Evolutionary conservation across 2,797 vertebrate species (phyloP).

Genomic region (Triplophysa bombifrons): DNA sequence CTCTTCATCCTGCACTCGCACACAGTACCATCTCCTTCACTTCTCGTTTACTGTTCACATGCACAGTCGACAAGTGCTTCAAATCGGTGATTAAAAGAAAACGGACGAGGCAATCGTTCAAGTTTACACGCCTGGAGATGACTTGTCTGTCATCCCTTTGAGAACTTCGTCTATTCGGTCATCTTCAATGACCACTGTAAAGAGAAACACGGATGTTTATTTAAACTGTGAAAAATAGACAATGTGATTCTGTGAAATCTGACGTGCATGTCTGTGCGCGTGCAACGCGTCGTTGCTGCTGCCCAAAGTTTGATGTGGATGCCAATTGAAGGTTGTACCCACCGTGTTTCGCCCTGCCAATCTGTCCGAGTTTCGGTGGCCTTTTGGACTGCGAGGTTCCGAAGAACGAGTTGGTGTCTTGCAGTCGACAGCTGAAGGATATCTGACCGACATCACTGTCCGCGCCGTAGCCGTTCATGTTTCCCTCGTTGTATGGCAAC

Average conservation of each 20-base stretch:
- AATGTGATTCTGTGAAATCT: background rate
- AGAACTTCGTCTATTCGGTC: slow-evolving; percentile 99
- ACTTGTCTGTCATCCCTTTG: slow-evolving; percentile 98
- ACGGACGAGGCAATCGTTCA: slow-evolving; percentile 72
- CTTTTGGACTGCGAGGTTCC: slow-evolving; percentile 92
- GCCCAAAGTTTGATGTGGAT: background rate
- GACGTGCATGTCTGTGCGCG: background rate
- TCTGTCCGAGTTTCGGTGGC: slow-evolving; percentile 97
- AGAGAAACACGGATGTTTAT: slow-evolving; percentile 45
- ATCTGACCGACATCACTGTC: slow-evolving; percentile 93
- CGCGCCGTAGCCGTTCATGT: slow-evolving; percentile 93
- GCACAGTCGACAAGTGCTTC: slow-evolving; percentile 89
- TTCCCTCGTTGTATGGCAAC: slow-evolving; percentile 95
- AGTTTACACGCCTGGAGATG: slow-evolving; percentile 92
- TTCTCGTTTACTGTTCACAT: slow-evolving; percentile 73
- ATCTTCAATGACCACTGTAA: slow-evolving; percentile 97
- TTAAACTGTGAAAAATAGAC: background rate
- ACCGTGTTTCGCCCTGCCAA: slow-evolving; percentile 96
- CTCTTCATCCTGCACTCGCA: slow-evolving; percentile 37
- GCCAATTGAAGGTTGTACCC: slow-evolving; percentile 49
- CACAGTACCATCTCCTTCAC: slow-evolving; percentile 79
- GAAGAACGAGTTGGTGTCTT: slow-evolving; percentile 97
- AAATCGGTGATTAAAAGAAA: slow-evolving; percentile 86
- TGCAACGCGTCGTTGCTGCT: background rate
- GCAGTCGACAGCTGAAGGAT: slow-evolving; percentile 97